Base-by-base conservation (phyloP, 2,888 invertebrate genomes). In the Malachius bipustulatus region DNA sequence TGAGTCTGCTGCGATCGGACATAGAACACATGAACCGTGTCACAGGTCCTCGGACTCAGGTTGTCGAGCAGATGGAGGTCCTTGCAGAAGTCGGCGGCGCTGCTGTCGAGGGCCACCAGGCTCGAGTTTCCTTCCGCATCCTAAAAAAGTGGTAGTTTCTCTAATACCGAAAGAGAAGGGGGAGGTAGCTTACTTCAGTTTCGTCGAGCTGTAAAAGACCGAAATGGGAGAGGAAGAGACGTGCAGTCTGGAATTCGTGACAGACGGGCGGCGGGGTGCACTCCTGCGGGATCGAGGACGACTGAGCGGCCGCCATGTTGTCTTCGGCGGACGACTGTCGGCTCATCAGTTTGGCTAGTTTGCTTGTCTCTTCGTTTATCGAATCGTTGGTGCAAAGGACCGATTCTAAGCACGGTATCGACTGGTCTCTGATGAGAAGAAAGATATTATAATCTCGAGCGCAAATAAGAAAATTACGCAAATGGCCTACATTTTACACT, bases 21-120 rank as follows among this genome's bases (percentile, higher is more conserved):
- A 56, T 93, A 96, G 67, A 94, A 91, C 46, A 96, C 75, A 60
- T 94, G 91, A 42, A 87, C 89, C 0, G 94, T 96, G 55, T 93
- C 88, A 52, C 81, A 79, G 2, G 85, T 85, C 43, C 94, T 73
- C 24, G 84, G 76, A 49, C 90, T 88, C 54, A 89, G 77, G 45
- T 78, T 77, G 63, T 97, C 97, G 38, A 96, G 65, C 14, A 71
- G 66, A 44, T 83, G 79, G 40, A 98, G 66, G 52, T 93, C 93
- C 4, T 69, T 61, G 26, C 74, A 71, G 59, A 96, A 89, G 29
- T 82, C 83, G 1, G 73, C 56, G 32, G 70, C 66, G 1, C 70
- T 66, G 27, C 75, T 75, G 60, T 88, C 84, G 39, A 93, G 64
- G 6, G 82, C 77, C 8, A 73, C 71, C 32, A 89, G 66, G 1